phyloP scores from a whole-genome alignment of 1,140 invertebrate species.

The Diabrotica virgifera region DNA sequence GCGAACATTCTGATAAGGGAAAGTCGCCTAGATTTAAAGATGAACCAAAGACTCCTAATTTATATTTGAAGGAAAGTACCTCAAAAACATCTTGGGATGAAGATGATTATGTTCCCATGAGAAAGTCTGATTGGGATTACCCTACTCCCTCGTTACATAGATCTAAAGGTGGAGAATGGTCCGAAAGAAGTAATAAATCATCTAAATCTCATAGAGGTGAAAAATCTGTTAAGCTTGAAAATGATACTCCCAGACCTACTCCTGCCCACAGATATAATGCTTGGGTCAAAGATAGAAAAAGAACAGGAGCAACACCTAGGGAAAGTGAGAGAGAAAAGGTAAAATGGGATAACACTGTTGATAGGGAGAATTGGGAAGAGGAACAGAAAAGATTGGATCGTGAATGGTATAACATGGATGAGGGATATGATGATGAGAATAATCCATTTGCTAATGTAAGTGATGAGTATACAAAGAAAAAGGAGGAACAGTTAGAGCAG shows the following conservation, averaged over 20 bases:
- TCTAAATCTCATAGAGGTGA: conserved; percentile 27
- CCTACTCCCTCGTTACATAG: conserved; percentile 73
- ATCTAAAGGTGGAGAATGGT: conserved; percentile 48
- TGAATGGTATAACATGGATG: conserved; percentile 96
- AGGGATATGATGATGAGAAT: conserved; percentile 89
- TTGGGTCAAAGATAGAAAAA: conserved; percentile 70
- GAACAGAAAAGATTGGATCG: conserved; percentile 90
- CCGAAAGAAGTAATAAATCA: conserved; percentile 48
- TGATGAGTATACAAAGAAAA: conserved; percentile 85
- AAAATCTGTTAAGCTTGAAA: conserved; percentile 54
- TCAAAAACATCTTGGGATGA: conserved; percentile 87
- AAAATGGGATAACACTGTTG: conserved; percentile 61
- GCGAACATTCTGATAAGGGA: conserved; percentile 44
- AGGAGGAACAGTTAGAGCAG: conserved; percentile 89
- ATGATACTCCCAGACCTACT: conserved; percentile 71
- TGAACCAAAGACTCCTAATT: conserved; percentile 78
- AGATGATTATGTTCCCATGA: conserved; percentile 63
- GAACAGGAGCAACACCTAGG: conserved; percentile 60
- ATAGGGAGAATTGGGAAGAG: conserved; percentile 84
- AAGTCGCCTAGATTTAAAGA: conserved; percentile 70
- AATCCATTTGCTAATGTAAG: conserved; percentile 90
- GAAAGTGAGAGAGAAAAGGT: conserved; percentile 48
- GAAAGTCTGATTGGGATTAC: conserved; percentile 85
- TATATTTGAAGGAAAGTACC: conserved; percentile 62
- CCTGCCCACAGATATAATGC: conserved; percentile 83